phyloP scores from a whole-genome alignment of 1,140 invertebrate species.

The Ceratitis capitata region DNA sequence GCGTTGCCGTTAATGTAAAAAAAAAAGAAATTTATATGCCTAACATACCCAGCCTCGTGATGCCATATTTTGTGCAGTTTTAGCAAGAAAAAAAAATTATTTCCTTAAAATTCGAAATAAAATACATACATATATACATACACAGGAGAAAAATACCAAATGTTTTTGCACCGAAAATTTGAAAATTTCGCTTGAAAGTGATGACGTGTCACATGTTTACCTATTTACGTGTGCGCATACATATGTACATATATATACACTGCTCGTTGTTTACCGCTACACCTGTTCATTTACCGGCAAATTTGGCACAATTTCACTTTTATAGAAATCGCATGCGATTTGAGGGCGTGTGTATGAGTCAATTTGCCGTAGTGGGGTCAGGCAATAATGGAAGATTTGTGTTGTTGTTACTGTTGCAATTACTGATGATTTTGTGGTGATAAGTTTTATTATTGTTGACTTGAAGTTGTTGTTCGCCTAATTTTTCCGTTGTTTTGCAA shows the following conservation, averaged over 20 bases:
- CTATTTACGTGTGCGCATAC: not conserved
- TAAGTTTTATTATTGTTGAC: not conserved
- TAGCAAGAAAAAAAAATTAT: no score
- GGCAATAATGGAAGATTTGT: not conserved
- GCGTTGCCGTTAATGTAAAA: no score
- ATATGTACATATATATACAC: not conserved
- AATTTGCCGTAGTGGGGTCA: not conserved
- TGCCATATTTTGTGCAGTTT: no score
- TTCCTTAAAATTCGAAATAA: no score
- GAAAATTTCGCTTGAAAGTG: not conserved
- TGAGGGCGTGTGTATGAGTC: not conserved
- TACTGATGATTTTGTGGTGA: not conserved
- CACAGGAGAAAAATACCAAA: no score
- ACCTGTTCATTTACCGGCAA: not conserved
- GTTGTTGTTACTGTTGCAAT: not conserved
- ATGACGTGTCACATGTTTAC: not conserved
- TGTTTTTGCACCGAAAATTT: no score
- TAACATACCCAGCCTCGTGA: no score
- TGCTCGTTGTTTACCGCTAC: not conserved
- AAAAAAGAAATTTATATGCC: no score
- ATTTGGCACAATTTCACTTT: not conserved
- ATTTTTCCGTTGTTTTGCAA: constrained; percentile 4
- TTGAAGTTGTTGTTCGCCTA: not conserved
- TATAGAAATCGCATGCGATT: not conserved
- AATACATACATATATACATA: no score